Evolutionary conservation across 2,888 invertebrate species (phyloP).

Genomic region (Oscheius sp.): DNA sequence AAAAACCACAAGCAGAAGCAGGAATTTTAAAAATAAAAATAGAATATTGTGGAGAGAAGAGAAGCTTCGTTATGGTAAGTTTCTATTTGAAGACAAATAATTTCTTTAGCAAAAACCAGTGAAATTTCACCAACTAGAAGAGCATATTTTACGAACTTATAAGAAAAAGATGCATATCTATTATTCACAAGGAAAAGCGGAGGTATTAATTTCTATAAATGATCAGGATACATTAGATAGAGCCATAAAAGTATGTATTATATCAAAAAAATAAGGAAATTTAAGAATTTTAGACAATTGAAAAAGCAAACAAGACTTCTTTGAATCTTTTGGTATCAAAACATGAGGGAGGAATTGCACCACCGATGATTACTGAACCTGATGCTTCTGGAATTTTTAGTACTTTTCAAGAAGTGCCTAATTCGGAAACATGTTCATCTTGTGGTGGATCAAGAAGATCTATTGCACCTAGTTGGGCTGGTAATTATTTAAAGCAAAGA

Average conservation of each 20-base stretch:
- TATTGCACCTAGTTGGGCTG: conserved; percentile 15
- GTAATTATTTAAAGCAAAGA: neutral
- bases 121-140: conserved; percentile 9
- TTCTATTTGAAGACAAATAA: neutral
- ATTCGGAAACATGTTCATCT: conserved; percentile 32
- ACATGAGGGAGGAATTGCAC: conserved; percentile 33
- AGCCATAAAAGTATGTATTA: conserved; percentile 69
- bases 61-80: conserved; percentile 26
- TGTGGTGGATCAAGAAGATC: conserved; percentile 26
- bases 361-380: conserved; percentile 8
- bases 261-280: neutral
- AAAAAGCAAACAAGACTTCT: conserved; percentile 40
- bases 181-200: conserved; percentile 50
- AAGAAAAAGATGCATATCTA: conserved; percentile 51
- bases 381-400: conserved; percentile 24
- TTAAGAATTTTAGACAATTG: conserved; percentile 8
- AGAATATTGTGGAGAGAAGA: conserved; percentile 21
- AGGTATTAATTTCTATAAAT: conserved; percentile 73
- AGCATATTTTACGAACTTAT: conserved; percentile 18
- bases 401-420: conserved; percentile 27
- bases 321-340: conserved; percentile 71
- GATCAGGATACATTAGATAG: conserved; percentile 73
- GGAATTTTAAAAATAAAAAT: conserved; percentile 30
- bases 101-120: conserved; percentile 17
- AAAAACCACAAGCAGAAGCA: neutral